Base-by-base conservation (phyloP, 2,888 invertebrate species). In the Geophilus truncorum region DNA sequence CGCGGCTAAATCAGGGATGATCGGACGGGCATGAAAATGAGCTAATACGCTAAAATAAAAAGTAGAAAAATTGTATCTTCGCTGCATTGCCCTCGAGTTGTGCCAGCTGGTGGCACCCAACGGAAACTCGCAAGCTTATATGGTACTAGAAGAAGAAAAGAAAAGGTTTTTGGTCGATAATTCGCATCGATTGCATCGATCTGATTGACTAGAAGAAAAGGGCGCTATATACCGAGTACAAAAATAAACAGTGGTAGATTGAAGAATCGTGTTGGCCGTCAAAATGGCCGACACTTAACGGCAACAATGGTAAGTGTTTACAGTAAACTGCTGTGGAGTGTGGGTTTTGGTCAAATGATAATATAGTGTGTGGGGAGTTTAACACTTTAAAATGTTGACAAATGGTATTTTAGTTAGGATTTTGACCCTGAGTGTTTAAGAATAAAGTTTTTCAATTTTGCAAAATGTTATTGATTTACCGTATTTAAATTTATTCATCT, bases 1-100 rank as follows among this genome's bases (percentile, higher is more conserved):
- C 40, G 57, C n/a, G 21, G 57, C 23, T 21, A 62, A 62, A 62
- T 62, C 57, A 62, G 57, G 10, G 57, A 62, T 62, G 57, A 62
- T 62, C 57, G 57, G n/a, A 62, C 57, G 57, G 21, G 57, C 57
- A 21, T 62, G 57, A 62, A 62, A 62, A 62, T 62, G 57, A 62
- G 57, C 57, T 62, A 62, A 62, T 21, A 62, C 21, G 21, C 57
- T 62, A 62, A 62, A 62, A 62, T 62, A 62, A 62, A 62, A 62
- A 62, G 57, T 62, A 21, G 57, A 62, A 62, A 62, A 62, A 62
- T 62, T 62, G 57, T 62, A 62, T 23, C 21, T 62, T 62, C 57
- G 57, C 57, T 62, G 57, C 57, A 62, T 62, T 62, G 57, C 57
- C 21, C 57, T 21, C 21, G 57, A 62, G 23, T 62, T 21, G 57